Conservation (phyloP, 2,797 vertebrate species). For the Pipistrellus pipistrellus region DNA sequence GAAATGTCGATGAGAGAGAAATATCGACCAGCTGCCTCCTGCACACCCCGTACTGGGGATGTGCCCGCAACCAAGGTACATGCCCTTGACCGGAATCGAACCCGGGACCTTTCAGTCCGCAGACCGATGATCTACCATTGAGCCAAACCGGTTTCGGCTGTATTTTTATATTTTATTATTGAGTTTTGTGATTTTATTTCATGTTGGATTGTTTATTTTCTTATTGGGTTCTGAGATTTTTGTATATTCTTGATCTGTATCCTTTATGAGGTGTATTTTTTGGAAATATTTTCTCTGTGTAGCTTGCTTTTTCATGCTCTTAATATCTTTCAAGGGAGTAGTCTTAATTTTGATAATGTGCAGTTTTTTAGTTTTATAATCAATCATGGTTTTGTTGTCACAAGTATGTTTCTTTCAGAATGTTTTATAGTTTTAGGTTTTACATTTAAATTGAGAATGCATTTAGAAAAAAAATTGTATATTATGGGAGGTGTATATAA, state of each 20-base stretch:
- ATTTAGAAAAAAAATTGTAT: constrained; percentile 5
- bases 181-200: constrained; percentile 23
- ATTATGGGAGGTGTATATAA: background rate
- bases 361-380: constrained; percentile 13
- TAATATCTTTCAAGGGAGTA: constrained; percentile 12
- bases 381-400: constrained; percentile 1
- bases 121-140: no score
- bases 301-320: background rate
- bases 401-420: background rate
- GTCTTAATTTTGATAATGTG: constrained; percentile 41
- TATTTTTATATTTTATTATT: background rate
- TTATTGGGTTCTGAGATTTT: background rate
- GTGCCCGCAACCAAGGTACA: no score
- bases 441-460: background rate
- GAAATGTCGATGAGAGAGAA: no score
- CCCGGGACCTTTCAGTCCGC: no score
- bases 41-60: no score
- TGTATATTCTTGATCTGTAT: background rate
- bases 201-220: constrained; percentile 3
- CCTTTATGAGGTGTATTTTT: background rate
- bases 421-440: background rate
- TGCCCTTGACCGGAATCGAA: no score
- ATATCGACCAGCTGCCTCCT: no score
- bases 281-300: background rate
- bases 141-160: no score